Evolutionary conservation across 2,888 invertebrate species (phyloP).

Genomic region (Lasioglossum oenotherae): DNA sequence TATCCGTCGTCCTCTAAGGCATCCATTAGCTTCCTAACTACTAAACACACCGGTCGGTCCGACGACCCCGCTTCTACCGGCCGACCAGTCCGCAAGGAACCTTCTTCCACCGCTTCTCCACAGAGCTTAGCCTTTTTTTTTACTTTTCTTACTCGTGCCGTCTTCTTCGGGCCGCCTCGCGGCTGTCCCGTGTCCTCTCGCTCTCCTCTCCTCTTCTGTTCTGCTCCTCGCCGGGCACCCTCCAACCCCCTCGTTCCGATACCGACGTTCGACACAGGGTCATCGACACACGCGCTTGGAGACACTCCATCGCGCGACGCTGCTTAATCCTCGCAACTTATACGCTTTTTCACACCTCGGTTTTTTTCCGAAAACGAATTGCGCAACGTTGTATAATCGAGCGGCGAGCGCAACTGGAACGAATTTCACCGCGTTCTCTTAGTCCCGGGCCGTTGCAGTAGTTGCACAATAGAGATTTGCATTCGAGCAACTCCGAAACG

Average conservation of each 20-base stretch:
- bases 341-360: background rate
- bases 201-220: background rate
- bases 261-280: conserved; percentile 67
- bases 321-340: conserved; percentile 18
- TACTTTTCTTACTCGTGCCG: conserved; percentile 30
- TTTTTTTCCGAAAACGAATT: conserved; percentile 27
- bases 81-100: conserved; percentile 51
- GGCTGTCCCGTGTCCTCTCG: background rate
- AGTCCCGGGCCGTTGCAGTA: conserved; percentile 62
- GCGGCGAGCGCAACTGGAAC: conserved; percentile 71
- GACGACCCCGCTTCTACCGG: conserved; percentile 64
- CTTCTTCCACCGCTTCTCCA: conserved; percentile 38
- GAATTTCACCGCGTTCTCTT: conserved; percentile 71
- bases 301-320: conserved; percentile 56
- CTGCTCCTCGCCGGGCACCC: conserved; percentile 10
- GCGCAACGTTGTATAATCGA: conserved; percentile 69
- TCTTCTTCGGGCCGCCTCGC: conserved; percentile 25
- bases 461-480: conserved; percentile 76
- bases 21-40: conserved; percentile 73
- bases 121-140: conserved; percentile 32
- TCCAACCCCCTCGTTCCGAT: conserved; percentile 39
- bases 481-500: conserved; percentile 55
- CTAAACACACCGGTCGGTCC: conserved; percentile 70
- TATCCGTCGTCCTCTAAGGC: conserved; percentile 70
- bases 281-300: conserved; percentile 72